phyloP scores from a whole-genome alignment of 1,140 invertebrate genomes.

The Copidosoma floridanum region DNA sequence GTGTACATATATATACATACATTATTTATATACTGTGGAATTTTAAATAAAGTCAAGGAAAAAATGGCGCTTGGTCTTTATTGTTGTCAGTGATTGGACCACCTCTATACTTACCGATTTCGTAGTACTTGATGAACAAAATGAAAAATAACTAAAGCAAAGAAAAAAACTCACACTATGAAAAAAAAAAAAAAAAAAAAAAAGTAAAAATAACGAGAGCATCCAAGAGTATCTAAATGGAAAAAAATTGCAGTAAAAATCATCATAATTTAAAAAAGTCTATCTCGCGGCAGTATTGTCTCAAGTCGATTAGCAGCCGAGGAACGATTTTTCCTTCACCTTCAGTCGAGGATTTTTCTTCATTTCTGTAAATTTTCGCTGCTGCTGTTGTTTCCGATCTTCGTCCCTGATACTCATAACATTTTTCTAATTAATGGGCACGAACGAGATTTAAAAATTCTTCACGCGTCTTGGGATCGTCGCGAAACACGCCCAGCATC shows the following conservation, averaged over 20 bases:
- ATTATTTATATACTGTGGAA: too few species aligned
- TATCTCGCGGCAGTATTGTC: slow-evolving; percentile 20
- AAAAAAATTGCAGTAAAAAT: too few species aligned
- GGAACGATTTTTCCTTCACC: background rate
- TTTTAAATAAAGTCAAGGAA: too few species aligned
- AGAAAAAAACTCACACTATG: background rate
- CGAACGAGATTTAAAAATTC: slow-evolving; percentile 93
- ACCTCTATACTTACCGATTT: too few species aligned
- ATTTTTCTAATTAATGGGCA: slow-evolving; percentile 71
- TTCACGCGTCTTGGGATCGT: slow-evolving; percentile 97
- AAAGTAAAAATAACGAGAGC: background rate
- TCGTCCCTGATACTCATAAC: too few species aligned
- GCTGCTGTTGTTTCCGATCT: background rate
- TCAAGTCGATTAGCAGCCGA: slow-evolving; percentile 11
- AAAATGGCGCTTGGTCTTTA: too few species aligned
- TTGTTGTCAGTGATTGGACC: too few species aligned
- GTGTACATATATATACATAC: too few species aligned
- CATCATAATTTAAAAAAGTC: too few species aligned
- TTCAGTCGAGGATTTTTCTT: background rate
- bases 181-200: background rate
- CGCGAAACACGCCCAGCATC: slow-evolving; percentile 98
- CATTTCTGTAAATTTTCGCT: background rate
- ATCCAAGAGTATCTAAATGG: background rate
- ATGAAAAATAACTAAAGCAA: too few species aligned
- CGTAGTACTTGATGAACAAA: too few species aligned